Percentiles rank a stretch among this genome's conserved stretches.
phyloP scores from a whole-genome alignment of 2,888 invertebrate genomes.

The Xiphydria camelus region DNA sequence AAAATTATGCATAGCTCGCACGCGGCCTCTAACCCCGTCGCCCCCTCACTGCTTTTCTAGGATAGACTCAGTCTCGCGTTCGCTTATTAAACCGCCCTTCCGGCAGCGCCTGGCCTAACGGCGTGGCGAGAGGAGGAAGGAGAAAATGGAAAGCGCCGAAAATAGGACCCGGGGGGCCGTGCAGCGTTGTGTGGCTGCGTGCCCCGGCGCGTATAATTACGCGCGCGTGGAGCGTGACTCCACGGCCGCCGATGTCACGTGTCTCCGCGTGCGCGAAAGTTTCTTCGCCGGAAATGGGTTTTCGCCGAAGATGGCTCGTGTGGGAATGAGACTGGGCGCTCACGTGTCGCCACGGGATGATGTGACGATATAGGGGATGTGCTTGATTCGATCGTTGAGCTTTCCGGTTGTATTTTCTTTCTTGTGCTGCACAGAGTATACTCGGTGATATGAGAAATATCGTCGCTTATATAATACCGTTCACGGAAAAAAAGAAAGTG shows the following conservation, averaged over 20 bases:
- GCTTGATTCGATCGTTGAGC: too few relatives aligned
- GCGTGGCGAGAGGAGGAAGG: conserved; percentile 2
- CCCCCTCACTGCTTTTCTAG: conserved; percentile 8
- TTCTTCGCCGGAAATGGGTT: conserved; percentile 36
- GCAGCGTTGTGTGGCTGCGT: neutral
- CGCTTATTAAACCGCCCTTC: conserved; percentile 31
- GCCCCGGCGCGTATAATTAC: conserved; percentile 17
- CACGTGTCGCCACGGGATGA: conserved; percentile 17
- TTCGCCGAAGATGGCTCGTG: conserved; percentile 21
- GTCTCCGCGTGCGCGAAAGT: too few relatives aligned
- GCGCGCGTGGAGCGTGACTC: conserved; percentile 31
- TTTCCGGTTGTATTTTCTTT: too few relatives aligned
- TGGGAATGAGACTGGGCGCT: too few relatives aligned
- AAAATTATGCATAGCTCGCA: conserved; percentile 35
- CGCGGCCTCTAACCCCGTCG: conserved; percentile 12
- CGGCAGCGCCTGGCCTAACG: conserved; percentile 17
- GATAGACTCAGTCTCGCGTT: conserved; percentile 26
- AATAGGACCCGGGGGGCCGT: conserved; percentile 12
- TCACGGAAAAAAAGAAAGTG: too few relatives aligned
- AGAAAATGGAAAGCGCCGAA: conserved; percentile 7
- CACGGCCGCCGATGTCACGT: conserved; percentile 32
- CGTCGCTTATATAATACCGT: too few relatives aligned
- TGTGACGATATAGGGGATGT: too few relatives aligned
- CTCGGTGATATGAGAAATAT: too few relatives aligned
- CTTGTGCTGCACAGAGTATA: too few relatives aligned